Evolutionary conservation across 2,797 vertebrate species (phyloP).

Genomic region (Sebastes glaucus): DNA sequence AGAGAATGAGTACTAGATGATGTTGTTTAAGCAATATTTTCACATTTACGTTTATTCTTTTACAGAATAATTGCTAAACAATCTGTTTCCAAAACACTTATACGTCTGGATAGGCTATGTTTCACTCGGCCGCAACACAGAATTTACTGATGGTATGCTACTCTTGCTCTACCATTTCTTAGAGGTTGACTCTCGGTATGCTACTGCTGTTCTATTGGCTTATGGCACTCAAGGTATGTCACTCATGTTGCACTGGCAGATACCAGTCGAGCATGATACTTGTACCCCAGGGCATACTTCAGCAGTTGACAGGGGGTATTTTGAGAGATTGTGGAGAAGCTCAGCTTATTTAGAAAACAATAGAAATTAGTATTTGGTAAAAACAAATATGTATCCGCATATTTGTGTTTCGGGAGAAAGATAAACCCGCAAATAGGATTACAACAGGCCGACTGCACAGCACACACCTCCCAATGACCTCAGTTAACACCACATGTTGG

Average conservation of each 20-base stretch:
- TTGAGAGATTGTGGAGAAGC: background rate
- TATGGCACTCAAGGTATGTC: background rate
- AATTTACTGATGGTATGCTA: background rate
- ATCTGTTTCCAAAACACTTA: background rate
- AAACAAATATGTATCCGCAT: background rate
- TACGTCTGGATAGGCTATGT: background rate
- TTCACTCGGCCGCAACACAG: background rate
- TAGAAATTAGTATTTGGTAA: background rate
- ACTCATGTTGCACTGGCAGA: background rate
- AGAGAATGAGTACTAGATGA: background rate
- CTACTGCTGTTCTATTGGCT: background rate
- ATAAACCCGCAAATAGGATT: background rate
- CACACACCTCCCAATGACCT: background rate
- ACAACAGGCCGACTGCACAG: background rate
- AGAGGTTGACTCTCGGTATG: background rate
- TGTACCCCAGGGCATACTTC: background rate
- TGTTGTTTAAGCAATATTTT: background rate
- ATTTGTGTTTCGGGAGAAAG: background rate
- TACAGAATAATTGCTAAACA: background rate
- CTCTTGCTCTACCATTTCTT: background rate
- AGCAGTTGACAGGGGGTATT: background rate
- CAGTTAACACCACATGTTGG: background rate
- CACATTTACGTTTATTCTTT: background rate
- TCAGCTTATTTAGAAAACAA: background rate
- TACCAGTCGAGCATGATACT: background rate